Evolutionary conservation across 2,888 invertebrate species (phyloP).

Genomic region (Operophtera brumata): DNA sequence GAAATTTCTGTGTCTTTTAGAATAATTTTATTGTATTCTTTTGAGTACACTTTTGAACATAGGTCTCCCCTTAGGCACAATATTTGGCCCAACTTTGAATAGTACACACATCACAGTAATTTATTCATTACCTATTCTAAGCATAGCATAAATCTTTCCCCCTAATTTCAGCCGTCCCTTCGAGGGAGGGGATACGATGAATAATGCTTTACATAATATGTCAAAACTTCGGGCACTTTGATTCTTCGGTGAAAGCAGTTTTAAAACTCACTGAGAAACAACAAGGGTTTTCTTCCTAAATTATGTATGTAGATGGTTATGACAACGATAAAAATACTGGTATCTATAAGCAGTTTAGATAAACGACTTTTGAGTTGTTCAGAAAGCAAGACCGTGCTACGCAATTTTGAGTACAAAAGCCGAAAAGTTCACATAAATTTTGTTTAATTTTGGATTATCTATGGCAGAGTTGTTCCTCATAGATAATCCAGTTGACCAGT

Average conservation of each 20-base stretch:
- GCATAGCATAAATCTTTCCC: slow-evolving; percentile 17
- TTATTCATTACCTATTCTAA: slow-evolving; percentile 14
- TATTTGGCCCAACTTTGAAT: neutral
- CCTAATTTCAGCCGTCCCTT: slow-evolving; percentile 16
- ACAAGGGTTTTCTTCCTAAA: slow-evolving; percentile 1
- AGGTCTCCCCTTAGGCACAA: neutral
- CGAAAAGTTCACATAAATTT: too few relatives aligned
- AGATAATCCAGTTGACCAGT: too few relatives aligned
- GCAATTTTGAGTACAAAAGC: too few relatives aligned
- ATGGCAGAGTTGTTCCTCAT: too few relatives aligned
- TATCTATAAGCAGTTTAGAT: too few relatives aligned
- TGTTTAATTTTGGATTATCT: too few relatives aligned
- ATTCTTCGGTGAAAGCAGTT: slow-evolving; percentile 17
- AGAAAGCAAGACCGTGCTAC: too few relatives aligned
- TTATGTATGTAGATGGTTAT: slow-evolving; percentile 2
- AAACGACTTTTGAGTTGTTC: too few relatives aligned
- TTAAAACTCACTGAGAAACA: slow-evolving; percentile 4
- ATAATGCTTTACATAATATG: slow-evolving; percentile 16
- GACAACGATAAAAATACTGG: neutral
- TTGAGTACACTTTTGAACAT: neutral
- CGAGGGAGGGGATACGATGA: slow-evolving; percentile 8
- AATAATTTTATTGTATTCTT: neutral
- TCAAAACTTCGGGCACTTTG: slow-evolving; percentile 19
- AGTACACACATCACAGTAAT: slow-evolving; percentile 11
- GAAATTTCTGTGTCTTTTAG: too few relatives aligned